phyloP scores from a whole-genome alignment of 2,888 invertebrate genomes.

The Agrotis exclamationis region DNA sequence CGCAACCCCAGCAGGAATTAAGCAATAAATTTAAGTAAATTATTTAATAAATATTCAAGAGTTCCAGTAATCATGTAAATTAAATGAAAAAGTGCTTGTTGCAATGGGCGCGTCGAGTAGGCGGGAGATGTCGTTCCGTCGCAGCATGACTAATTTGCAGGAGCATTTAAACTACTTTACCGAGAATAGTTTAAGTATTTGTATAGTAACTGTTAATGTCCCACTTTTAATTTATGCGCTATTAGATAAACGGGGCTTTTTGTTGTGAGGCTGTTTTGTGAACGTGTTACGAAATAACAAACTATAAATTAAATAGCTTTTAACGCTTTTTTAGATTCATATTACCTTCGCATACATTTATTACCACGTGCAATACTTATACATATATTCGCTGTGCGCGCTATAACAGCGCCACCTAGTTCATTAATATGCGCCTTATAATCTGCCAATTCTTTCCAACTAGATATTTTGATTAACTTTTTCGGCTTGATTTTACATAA shows the following conservation, averaged over 20 bases:
- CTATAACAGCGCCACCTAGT: too few relatives aligned
- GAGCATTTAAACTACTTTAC: slow-evolving; percentile 50
- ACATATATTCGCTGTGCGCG: too few relatives aligned
- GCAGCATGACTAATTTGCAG: slow-evolving; percentile 57
- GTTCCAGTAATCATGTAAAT: slow-evolving; percentile 31
- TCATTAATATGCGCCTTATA: too few relatives aligned
- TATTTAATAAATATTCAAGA: slow-evolving; percentile 8
- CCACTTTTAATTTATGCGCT: slow-evolving; percentile 53
- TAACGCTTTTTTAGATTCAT: neutral
- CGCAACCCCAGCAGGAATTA: too few relatives aligned
- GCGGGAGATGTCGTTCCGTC: slow-evolving; percentile 31
- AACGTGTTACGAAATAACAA: slow-evolving; percentile 9
- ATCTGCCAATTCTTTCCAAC: too few relatives aligned
- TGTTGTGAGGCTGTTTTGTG: slow-evolving; percentile 32
- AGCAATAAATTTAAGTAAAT: neutral
- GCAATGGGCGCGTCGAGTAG: slow-evolving; percentile 40
- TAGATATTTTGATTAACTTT: too few relatives aligned
- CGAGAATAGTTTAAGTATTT: slow-evolving; percentile 59
- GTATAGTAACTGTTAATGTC: slow-evolving; percentile 45
- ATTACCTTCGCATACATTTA: neutral
- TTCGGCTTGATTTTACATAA: too few relatives aligned
- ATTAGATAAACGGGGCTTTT: slow-evolving; percentile 18
- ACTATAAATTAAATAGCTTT: neutral
- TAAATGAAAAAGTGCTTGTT: slow-evolving; percentile 41
- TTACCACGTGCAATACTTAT: too few relatives aligned